A percentile compares a stretch with the other conserved stretches of the same genome.
Conservation (phyloP, 37 sponge, comb jelly and placozoan genomes). For the Aplysina aerophoba region DNA sequence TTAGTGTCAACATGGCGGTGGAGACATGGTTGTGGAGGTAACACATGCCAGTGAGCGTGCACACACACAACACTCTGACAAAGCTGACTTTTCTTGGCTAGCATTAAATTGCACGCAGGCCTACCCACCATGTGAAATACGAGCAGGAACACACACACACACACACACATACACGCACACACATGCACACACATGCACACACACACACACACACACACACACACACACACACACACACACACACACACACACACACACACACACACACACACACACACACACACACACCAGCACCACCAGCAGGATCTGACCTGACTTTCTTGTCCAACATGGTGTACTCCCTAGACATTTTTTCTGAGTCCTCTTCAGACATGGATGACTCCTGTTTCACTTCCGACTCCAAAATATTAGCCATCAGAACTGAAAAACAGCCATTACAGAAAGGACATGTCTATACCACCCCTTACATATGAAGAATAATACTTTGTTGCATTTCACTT, state of each 20-base stretch:
- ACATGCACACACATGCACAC: conserved; percentile 45
- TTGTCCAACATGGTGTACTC: conserved; percentile 13
- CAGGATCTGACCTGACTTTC: conserved; percentile 4
- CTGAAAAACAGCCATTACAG: no score
- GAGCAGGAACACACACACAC: conserved; percentile 9
- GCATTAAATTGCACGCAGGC: no score
- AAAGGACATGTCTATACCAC: background rate
- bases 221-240: conserved; percentile 55
- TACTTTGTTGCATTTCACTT: no score
- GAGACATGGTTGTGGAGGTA: no score
- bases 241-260: conserved; percentile 24
- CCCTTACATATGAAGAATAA: background rate
- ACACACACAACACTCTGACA: no score
- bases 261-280: no score
- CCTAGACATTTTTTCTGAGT: background rate
- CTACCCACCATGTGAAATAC: no score
- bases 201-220: conserved; percentile 50
- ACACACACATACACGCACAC: conserved; percentile 41
- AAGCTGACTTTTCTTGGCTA: no score
- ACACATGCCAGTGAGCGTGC: no score
- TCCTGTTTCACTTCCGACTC: conserved; percentile 22
- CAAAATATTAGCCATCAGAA: conserved; percentile 22
- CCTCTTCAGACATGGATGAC: no score
- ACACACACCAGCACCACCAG: background rate
- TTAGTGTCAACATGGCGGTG: no score